Evolutionary conservation across 2,113 vertebrate genomes (phyloP).

Genomic region (Puntigrus tetrazona): DNA sequence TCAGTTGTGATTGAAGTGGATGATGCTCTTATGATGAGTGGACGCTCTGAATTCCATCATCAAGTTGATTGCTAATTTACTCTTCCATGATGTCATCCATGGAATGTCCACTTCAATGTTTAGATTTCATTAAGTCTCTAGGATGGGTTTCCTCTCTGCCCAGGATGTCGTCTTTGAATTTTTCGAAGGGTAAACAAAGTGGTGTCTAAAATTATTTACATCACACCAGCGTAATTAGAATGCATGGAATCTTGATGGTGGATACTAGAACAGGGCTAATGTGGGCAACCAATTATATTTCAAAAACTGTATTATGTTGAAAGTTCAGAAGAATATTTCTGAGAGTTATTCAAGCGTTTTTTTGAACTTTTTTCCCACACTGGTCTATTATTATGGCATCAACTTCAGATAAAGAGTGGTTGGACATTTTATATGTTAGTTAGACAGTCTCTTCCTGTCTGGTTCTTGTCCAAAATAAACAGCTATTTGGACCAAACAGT

Average conservation of each 20-base stretch:
- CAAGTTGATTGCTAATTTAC: background rate
- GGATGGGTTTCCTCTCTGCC: conserved; percentile 34
- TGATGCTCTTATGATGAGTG: background rate
- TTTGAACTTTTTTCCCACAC: background rate
- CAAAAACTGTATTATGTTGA: background rate
- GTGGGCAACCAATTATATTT: background rate
- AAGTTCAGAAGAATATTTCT: background rate
- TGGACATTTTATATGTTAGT: background rate
- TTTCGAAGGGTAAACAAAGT: conserved; percentile 25
- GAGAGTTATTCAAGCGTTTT: too few relatives aligned
- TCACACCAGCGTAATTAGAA: too few relatives aligned
- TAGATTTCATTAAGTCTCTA: conserved; percentile 25
- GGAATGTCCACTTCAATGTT: background rate
- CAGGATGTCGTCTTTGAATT: conserved; percentile 2
- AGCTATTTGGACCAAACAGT: background rate
- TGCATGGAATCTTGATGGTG: background rate
- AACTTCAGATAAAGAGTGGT: background rate
- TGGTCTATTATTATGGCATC: background rate
- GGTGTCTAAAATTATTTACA: background rate
- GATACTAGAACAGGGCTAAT: background rate
- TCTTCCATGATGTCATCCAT: background rate
- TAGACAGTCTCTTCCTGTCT: background rate
- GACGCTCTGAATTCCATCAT: background rate
- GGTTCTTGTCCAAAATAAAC: background rate
- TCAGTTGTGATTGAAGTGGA: conserved; percentile 5